Conservation (phyloP, 2,888 invertebrate species). For the Chrysolina americana region DNA sequence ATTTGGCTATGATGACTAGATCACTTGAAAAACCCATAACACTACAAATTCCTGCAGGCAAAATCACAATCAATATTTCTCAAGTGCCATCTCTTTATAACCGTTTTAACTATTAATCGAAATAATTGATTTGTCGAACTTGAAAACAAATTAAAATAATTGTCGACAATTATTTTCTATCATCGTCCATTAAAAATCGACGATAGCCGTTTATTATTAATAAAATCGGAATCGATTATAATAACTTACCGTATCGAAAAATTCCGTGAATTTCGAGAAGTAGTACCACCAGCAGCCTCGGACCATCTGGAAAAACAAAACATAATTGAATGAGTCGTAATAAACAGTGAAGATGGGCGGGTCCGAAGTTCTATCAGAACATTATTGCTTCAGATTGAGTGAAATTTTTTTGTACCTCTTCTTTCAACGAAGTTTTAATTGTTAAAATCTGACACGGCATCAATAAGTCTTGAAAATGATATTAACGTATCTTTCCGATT, state of each 20-base stretch:
- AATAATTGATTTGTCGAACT: neutral
- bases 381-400: too few species aligned
- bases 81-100: conserved; percentile 4
- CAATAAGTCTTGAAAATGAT: too few species aligned
- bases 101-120: neutral
- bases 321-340: too few species aligned
- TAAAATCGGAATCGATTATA: neutral
- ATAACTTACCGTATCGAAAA: conserved; percentile 89
- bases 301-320: conserved; percentile 79
- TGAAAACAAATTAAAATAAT: conserved; percentile 3
- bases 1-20: neutral
- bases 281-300: conserved; percentile 97
- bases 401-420: too few species aligned
- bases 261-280: conserved; percentile 97
- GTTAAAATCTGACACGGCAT: too few species aligned
- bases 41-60: neutral
- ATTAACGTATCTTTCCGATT: too few species aligned
- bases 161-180: neutral
- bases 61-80: conserved; percentile 6
- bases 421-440: too few species aligned
- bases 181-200: neutral
- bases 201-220: neutral
- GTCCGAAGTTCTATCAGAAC: too few species aligned
- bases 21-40: neutral
- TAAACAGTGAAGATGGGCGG: too few species aligned